Base-by-base conservation (phyloP, 2,113 vertebrate genomes). In the Chionomys nivalis region DNA sequence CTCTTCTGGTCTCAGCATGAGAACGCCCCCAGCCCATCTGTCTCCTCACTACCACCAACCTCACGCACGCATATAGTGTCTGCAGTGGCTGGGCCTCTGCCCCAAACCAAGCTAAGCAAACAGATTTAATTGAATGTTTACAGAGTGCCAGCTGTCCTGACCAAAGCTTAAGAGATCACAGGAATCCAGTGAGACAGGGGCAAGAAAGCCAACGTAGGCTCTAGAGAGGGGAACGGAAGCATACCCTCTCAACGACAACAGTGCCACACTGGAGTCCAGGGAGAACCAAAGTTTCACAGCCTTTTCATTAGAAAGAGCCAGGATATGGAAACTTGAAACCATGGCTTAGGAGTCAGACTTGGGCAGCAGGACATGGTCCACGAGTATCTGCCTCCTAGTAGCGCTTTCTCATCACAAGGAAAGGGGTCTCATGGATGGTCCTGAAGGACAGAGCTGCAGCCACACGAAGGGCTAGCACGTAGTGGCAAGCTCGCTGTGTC, bases 51-150 rank as follows among this genome's bases (percentile, higher is more conserved):
- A 89, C 33, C 47, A 76, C 42, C 7, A 75, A 12, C 42, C 72
- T 65, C 70, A 83, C 75, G 75, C 47, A 55, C 7, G 28, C 42
- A 63, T 89, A 87, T 24, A 23, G 26, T 17, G 16, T n/a, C 78
- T 83, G 75, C 76, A 87, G 26, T 47, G 31, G 36, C 47, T 89
- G 65, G 88, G 72, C 7, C 75, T 96, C 82, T 79, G 81, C 28
- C 36, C 63, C 90, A 93, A 96, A 92, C 77, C n/a, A 90, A 95
- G 26, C 31, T 65, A 39, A 52, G 49, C 75, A 86, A 95, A 95
- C 16, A 87, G 86, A 93, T 47, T 66, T 31, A 63, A 73, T 68
- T 73, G 89, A 65, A 88, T 86, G 44, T 31, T 88, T 47, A 86
- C 28, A 89, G 79, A 79, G 63, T 39, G 28, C 8, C 81, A 55